phyloP scores from a whole-genome alignment of 2,888 invertebrate genomes.

The Acrobasis suavella region DNA sequence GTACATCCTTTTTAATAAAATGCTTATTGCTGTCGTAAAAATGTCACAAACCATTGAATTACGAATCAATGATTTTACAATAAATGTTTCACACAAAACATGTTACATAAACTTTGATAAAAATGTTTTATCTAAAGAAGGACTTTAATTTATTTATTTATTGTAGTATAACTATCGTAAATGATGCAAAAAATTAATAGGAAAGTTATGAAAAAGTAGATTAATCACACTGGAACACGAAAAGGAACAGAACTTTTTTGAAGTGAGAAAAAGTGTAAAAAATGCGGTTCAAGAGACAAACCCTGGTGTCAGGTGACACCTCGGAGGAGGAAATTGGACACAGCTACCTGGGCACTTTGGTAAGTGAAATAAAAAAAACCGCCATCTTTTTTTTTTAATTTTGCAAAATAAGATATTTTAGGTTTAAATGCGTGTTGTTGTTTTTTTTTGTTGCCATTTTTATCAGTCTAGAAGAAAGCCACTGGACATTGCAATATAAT shows the following conservation, averaged over 20 bases:
- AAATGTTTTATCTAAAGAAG: not conserved
- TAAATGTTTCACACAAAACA: conserved; percentile 14
- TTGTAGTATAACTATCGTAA: not conserved
- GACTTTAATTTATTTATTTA: not conserved
- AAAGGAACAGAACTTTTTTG: conserved; percentile 10
- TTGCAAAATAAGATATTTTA: too few relatives aligned
- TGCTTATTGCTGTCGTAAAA: not conserved
- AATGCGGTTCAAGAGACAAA: conserved; percentile 67
- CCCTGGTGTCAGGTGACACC: conserved; percentile 70
- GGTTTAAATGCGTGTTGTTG: too few relatives aligned
- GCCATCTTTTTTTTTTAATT: too few relatives aligned
- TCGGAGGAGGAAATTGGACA: conserved; percentile 78
- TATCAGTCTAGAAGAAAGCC: too few relatives aligned
- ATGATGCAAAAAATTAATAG: not conserved
- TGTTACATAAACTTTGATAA: conserved; percentile 8
- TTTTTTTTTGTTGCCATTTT: too few relatives aligned
- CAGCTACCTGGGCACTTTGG: conserved; percentile 74
- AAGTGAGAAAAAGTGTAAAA: conserved; percentile 30
- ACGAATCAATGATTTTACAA: conserved; percentile 9
- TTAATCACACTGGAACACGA: not conserved
- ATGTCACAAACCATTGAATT: conserved; percentile 6
- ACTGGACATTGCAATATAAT: too few relatives aligned
- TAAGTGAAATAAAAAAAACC: conserved; percentile 48
- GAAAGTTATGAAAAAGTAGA: conserved; percentile 8
- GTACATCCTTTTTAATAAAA: not conserved